Percentiles rank a stretch among this genome's conserved stretches.
Evolutionary conservation across 2,113 vertebrate genomes (phyloP).

Genomic region (Austrofundulus limnaeus): DNA sequence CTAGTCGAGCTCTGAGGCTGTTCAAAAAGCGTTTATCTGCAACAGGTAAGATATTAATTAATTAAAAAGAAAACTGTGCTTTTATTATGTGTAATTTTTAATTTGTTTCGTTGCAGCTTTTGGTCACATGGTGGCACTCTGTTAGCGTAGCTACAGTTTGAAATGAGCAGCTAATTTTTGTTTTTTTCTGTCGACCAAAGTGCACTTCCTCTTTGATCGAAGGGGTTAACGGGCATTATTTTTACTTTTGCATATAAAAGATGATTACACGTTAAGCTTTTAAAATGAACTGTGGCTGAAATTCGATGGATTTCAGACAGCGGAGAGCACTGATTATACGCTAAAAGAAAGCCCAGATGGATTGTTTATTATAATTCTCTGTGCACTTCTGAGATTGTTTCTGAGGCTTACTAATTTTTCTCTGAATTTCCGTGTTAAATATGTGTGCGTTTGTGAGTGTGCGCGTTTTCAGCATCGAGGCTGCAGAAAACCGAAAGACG

Average conservation of each 20-base stretch:
- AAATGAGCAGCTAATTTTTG: constrained; percentile 54
- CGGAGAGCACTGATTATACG: constrained; percentile 10
- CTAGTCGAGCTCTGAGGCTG: no score
- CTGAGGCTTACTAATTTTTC: constrained; percentile 21
- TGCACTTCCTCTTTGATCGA: constrained; percentile 69
- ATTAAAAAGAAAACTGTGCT: constrained; percentile 10
- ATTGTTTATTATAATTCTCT: constrained; percentile 6
- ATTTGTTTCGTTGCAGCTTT: constrained; percentile 30
- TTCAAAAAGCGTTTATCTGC: no score
- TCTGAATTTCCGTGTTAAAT: constrained; percentile 12
- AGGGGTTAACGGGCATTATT: constrained; percentile 60
- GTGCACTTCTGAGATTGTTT: constrained; percentile 25
- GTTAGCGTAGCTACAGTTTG: constrained; percentile 8
- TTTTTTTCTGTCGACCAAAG: constrained; percentile 64
- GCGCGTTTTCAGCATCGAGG: constrained; percentile 2
- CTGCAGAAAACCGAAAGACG: neutral
- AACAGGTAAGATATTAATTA: no score
- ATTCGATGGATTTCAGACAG: constrained; percentile 16
- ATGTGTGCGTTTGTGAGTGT: neutral
- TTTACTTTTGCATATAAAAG: constrained; percentile 40
- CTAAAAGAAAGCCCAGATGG: constrained; percentile 18
- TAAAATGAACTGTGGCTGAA: constrained; percentile 8
- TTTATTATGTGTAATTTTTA: constrained; percentile 33
- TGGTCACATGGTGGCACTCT: constrained; percentile 17
- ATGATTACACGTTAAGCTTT: constrained; percentile 29